These are phyloP conservation scores for Lepidotrigona ventralis DNA, from an alignment of 1,140 invertebrate genomes.

Conservation along the genomic window DNA sequence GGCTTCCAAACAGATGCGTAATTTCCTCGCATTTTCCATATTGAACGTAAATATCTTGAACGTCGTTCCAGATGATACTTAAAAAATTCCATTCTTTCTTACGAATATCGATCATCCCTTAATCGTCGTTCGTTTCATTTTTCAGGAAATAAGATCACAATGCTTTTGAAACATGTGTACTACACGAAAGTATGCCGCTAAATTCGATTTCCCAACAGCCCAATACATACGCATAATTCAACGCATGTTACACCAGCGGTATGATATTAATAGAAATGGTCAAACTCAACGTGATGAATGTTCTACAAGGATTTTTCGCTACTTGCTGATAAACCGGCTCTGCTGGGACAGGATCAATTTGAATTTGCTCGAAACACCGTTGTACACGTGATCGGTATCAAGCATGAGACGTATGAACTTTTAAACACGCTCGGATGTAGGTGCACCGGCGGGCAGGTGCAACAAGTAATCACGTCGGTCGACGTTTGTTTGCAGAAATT, in stretches of 20 bases:
- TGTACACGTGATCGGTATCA: background rate
- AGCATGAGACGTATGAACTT: background rate
- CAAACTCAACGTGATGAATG: slow-evolving; percentile 16
- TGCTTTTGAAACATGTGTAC: background rate
- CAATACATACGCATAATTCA: background rate
- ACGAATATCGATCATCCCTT: background rate
- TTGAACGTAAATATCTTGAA: background rate
- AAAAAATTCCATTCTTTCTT: background rate
- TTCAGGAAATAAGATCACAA: background rate
- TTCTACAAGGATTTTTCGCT: slow-evolving; percentile 6
- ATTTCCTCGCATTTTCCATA: too few species aligned
- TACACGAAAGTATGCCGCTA: too few species aligned
- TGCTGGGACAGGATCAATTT: slow-evolving; percentile 2
- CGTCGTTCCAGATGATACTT: background rate
- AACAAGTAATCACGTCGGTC: slow-evolving; percentile 20
- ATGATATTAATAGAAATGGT: slow-evolving; percentile 43
- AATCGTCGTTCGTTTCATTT: background rate
- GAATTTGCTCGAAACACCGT: background rate
- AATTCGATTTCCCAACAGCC: background rate
- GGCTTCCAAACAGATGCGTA: background rate
- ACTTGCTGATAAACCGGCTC: slow-evolving; percentile 23
- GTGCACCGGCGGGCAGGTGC: slow-evolving; percentile 34
- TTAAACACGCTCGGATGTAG: background rate
- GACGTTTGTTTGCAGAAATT: slow-evolving; percentile 23
- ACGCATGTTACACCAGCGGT: background rate